Evolutionary conservation across 37 sponge, comb jelly and placozoan genomes (phyloP), one percentile per base, ranked within the genome.

Genomic region (Petrosia ficiformis): DNA sequence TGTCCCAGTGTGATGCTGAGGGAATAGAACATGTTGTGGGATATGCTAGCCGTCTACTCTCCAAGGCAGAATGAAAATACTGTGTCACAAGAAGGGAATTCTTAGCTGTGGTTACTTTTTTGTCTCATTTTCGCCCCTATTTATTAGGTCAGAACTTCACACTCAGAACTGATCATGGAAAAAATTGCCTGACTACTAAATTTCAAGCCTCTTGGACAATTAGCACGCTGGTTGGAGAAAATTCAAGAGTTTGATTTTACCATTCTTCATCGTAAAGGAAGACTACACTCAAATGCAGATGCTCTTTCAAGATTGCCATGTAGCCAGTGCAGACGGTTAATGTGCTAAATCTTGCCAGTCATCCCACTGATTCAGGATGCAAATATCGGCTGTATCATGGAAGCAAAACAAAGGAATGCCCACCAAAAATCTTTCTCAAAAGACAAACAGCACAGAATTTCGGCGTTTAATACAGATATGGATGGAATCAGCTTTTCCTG

Each of bases 11-110:
- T 14, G 14, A 48, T 8, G 54, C 8, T 48, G 54, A 48, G 8
- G 54, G 14, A 19, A 48, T 14, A 8, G 54, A 48, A 48, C 54
- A 14, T 19, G 54, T 48, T 8, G 14, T 48, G 14, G 68, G 16
- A 35, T 69, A 35, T 35, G 70, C 40, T 10, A 69, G 70, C 36
- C 42, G 19, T 36, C 37, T 69, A 1, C 19, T 69, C 32, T 37
- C 42, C 36, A 69, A 69, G 41, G 40, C 42, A 28, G 70, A 69
- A 21, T 3, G 68, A 31, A 29, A 67, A n/a, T 67, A 67, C 68
- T 1, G 70, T 69, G 41, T 39, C 70, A 69, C 70, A 19, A 11
- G 39, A 33, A 16, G 36, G n/a, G 68, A 67, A 35, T 32, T 67
- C 26, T 30, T 67, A n/a, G 68, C 68, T 48, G 14, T 14, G 8